These are phyloP conservation scores for Myiotriccus ornatus DNA, from an alignment of 2,797 vertebrate species.

Conservation along the genomic window DNA sequence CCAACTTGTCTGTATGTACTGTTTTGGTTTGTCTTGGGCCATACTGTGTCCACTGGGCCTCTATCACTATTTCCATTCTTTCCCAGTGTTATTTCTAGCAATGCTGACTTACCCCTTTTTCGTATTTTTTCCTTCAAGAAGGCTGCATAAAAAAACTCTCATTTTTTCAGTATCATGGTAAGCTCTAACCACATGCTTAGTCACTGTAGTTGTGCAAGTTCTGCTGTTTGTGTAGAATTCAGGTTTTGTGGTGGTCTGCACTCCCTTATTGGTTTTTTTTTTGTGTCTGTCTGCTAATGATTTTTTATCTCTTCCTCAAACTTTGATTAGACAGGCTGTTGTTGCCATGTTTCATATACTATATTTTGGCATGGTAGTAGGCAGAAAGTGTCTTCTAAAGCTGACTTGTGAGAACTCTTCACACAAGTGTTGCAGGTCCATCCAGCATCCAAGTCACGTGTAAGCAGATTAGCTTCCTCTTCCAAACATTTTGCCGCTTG, in stretches of 20 bases:
- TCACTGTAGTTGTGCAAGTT: not conserved
- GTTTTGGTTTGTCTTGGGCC: not conserved
- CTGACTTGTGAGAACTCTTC: not conserved
- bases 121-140: not conserved
- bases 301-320: not conserved
- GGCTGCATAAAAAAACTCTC: fast-evolving
- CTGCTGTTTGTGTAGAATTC: not conserved
- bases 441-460: not conserved
- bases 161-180: not conserved
- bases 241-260: not conserved
- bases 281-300: not conserved
- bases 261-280: not conserved
- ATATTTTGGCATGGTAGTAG: not conserved
- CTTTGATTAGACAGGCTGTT: not conserved
- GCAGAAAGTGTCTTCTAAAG: not conserved
- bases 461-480: not conserved
- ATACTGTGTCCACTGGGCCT: not conserved
- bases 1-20: not conserved
- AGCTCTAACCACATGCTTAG: not conserved
- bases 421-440: not conserved
- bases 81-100: not conserved
- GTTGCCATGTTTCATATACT: not conserved
- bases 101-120: not conserved
- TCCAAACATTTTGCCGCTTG: not conserved
- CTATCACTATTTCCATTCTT: not conserved